Evolutionary conservation across 1,140 invertebrate genomes (phyloP).

Genomic region (Trichogramma pretiosum): DNA sequence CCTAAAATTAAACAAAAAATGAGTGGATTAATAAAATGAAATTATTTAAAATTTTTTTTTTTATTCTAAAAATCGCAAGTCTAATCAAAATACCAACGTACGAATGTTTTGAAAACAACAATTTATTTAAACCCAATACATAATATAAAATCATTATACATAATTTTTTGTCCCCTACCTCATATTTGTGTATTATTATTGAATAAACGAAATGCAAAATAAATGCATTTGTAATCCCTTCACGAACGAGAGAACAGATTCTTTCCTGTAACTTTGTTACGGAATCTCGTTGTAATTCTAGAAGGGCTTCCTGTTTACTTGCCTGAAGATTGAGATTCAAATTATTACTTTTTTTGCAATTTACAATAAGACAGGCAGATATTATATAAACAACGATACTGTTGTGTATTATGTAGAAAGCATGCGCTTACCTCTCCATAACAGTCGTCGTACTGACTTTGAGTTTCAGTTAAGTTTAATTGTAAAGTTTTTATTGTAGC

Average conservation of each 20-base stretch:
- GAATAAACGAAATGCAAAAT: constrained; percentile 31
- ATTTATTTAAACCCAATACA: constrained; percentile 7
- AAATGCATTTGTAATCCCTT: constrained; percentile 25
- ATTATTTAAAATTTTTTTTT: no score
- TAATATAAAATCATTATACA: no score
- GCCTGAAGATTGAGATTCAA: constrained; percentile 31
- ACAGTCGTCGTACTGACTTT: constrained; percentile 38
- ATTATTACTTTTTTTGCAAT: no score
- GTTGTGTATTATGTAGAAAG: constrained; percentile 1
- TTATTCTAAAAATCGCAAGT: no score
- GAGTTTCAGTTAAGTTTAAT: constrained; percentile 32
- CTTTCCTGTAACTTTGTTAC: constrained; percentile 30
- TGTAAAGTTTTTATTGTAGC: constrained; percentile 30
- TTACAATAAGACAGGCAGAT: no score
- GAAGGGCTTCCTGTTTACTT: constrained; percentile 31
- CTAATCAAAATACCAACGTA: no score
- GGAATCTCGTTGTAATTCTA: constrained; percentile 35
- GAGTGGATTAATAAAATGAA: no score
- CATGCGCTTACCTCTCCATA: constrained; percentile 33
- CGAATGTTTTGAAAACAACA: no score
- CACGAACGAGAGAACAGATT: constrained; percentile 27
- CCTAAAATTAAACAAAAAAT: constrained; percentile 32
- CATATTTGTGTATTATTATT: constrained; percentile 28
- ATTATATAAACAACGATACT: neutral
- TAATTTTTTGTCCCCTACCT: no score